Evolutionary conservation across 1,140 invertebrate genomes (phyloP), one percentile per base, ranked within the genome.

Genomic region (Parapsyche elsis): DNA sequence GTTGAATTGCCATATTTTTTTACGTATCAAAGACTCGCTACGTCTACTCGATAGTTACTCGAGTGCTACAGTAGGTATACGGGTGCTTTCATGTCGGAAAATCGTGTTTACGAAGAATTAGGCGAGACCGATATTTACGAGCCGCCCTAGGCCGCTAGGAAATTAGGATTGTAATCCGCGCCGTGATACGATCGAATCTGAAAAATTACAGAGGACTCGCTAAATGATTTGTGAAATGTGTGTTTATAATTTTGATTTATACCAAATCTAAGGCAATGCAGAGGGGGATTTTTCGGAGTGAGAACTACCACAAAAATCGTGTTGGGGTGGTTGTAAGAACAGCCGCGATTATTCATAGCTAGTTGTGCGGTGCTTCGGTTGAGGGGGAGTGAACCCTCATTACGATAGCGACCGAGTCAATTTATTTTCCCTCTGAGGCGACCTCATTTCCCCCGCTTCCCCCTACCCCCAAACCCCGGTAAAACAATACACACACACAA

Each of bases 21-120:
- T 14, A 2, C 2, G 1, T n/a, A 5, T 53, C 16, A 53, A 53
- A 53, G 16, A 53, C 16, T 14, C 2, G 12, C 12, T 5, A 19
- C 49, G 10, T 5, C 49, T 12, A 53, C 12, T 19, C 12, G 10
- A 12, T 53, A 53, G 16, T n/a, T 53, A 46, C 45, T 14, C 5
- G 14, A 46, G 5, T 5, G 19, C 14, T 14, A 57, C 16, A 61
- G 57, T 21, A 19, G 14, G 53, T 21, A 19, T 19, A 9, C 57
- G 49, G 59, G 24, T 59, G 30, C 74, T 80, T 76, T 80, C 76
- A 75, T 76, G 71, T 67, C 57, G 77, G 78, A 78, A 81, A 81
- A 79, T 79, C 81, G 81, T 81, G 81, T 81, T 81, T 81, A 81
- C 78, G 73, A 81, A 81, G 79, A 81, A 81, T 81, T 81, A 81